Evolutionary conservation across 2,113 vertebrate species (phyloP).

Genomic region (Zosterops pallidus): DNA sequence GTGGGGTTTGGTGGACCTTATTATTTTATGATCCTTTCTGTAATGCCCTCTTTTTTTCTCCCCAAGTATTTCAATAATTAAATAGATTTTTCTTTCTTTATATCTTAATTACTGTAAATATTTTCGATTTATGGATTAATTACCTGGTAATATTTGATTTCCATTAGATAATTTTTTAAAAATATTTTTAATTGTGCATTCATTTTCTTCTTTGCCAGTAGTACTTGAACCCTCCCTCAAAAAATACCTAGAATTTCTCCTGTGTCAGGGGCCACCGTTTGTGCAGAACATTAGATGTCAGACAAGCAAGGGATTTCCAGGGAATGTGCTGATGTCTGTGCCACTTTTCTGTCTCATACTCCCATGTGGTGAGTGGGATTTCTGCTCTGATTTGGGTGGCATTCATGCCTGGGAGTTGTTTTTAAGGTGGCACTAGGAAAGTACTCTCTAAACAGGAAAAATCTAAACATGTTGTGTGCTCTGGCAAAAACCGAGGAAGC

Average conservation of each 20-base stretch:
- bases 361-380: neutral
- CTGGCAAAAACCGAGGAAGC: neutral
- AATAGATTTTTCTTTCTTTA: neutral
- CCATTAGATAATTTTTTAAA: neutral
- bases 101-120: neutral
- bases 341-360: neutral
- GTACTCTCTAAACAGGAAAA: neutral
- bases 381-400: neutral
- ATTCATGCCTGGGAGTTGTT: neutral
- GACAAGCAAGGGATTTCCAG: neutral
- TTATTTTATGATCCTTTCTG: neutral
- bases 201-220: neutral
- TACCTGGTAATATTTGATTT: neutral
- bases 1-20: neutral
- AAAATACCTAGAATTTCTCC: neutral
- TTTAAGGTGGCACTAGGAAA: neutral
- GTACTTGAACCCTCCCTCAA: neutral
- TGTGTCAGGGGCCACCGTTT: neutral
- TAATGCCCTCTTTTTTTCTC: fast-evolving
- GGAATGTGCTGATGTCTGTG: neutral
- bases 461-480: neutral
- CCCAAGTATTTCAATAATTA: neutral
- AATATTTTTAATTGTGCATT: neutral
- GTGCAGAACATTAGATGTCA: neutral
- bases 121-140: neutral